Conservation (phyloP, 2,113 vertebrate species). For the Anser cygnoides region DNA sequence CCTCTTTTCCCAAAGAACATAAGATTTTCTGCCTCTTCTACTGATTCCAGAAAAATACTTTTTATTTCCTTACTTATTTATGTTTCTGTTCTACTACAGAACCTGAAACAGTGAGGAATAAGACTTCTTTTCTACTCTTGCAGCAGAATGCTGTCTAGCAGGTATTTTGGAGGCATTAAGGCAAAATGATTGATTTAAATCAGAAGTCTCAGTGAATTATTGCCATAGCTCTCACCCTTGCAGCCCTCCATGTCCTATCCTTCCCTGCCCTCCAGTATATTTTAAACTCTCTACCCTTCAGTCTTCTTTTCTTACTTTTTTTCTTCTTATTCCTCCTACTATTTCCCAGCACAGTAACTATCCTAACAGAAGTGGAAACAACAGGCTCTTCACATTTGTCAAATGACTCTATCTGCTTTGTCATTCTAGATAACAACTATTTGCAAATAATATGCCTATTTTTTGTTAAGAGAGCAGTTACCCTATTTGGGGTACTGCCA, state of each 20-base stretch:
- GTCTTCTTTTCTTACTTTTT: neutral
- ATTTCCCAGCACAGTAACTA: neutral
- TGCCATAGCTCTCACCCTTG: neutral
- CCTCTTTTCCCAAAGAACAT: neutral
- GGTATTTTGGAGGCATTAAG: neutral
- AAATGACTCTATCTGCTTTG: neutral
- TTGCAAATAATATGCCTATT: neutral
- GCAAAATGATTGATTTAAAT: neutral
- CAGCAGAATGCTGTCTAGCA: neutral
- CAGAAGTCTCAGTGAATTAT: neutral
- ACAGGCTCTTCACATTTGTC: neutral
- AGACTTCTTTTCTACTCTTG: neutral
- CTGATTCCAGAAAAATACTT: neutral
- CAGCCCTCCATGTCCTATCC: neutral
- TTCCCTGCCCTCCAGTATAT: neutral
- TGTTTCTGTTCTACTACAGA: neutral
- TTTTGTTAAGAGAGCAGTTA: neutral
- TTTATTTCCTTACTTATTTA: neutral
- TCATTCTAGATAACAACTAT: neutral
- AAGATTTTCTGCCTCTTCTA: neutral
- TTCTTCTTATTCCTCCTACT: neutral
- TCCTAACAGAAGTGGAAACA: neutral
- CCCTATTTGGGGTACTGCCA: neutral
- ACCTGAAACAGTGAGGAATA: neutral
- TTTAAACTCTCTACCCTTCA: neutral